Base-by-base conservation (phyloP, 2,113 vertebrate species). In the Machaerirhynchus nigripectus region DNA sequence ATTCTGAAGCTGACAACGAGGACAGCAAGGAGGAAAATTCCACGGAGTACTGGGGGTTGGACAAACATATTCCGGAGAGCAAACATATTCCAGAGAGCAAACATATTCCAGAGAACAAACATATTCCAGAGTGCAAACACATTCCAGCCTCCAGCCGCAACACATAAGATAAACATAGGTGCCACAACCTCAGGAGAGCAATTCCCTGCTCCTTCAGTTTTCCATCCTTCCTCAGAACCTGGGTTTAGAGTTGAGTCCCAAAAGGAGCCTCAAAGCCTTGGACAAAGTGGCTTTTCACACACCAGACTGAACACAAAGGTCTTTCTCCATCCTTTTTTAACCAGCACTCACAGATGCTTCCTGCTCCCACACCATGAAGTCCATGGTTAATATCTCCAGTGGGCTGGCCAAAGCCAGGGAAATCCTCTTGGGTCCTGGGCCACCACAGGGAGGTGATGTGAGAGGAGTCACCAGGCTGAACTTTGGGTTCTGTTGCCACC, bases 371-470 rank as follows among this genome's bases (percentile, higher is more conserved):
- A 3, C 10, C 46, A 13, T 16, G 12, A 47, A 30, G 2, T 35
- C 33, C 39, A 12, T 3, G 8, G 6, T 18, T 44, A 6, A 3
- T 9, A n/a, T 15, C 28, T 70, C 46, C 78, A 78, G 4, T 3
- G 9, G 13, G 2, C 18, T 8, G 6, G 39, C 26, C n/a, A 59
- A 63, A 67, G 57, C 35, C 22, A 46, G 46, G 63, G 46, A 56
- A 76, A 57, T 19, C 3, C 3, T 56, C 40, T 55, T 53, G 68
- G 20, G 15, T 14, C 23, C 7, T 14, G 10, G 15, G 35, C 14
- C 55, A n/a, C 28, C 28, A 19, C 2, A 42, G 42, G 30, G n/a
- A 30, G 21, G 7, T 5, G 28, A 28, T 0, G 0, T 3, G 30
- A 23, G 60, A 82, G 28, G 46, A 61, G 17, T 2, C 23, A 15